phyloP scores from a whole-genome alignment of 2,113 vertebrate species.

The Motacilla alba region DNA sequence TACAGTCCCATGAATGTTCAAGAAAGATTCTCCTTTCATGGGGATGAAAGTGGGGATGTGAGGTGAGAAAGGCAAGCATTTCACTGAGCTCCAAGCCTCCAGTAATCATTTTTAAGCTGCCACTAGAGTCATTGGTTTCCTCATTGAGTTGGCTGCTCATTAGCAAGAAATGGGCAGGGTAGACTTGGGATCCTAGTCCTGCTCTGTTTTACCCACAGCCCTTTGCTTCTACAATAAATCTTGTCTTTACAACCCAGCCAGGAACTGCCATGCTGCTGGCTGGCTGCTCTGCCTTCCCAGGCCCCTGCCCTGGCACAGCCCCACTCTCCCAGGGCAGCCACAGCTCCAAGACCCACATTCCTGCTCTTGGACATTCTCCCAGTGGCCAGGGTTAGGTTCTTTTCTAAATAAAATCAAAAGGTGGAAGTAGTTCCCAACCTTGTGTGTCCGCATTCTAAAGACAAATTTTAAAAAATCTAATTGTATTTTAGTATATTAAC shows the following conservation, averaged over 20 bases:
- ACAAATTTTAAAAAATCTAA: background rate
- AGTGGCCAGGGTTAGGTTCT: background rate
- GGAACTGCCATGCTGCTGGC: background rate
- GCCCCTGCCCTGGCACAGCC: background rate
- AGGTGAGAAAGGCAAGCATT: background rate
- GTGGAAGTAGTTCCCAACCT: background rate
- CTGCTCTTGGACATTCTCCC: background rate
- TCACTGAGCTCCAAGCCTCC: background rate
- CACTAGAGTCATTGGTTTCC: background rate
- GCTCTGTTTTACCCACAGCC: background rate
- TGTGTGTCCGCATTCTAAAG: fast-evolving
- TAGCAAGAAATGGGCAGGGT: background rate
- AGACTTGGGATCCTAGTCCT: background rate
- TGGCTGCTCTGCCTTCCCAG: background rate
- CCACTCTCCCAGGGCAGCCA: background rate
- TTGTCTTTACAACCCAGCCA: background rate
- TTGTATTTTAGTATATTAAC: background rate
- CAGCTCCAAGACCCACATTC: background rate
- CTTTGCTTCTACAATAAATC: background rate
- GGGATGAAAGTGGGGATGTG: background rate
- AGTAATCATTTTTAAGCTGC: background rate
- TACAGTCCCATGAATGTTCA: background rate
- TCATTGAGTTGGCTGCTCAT: background rate
- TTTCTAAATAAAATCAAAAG: background rate
- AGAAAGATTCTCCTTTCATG: background rate